Evolutionary conservation across 1,140 invertebrate species (phyloP).

Genomic region (Caenorhabditis briggsae): DNA sequence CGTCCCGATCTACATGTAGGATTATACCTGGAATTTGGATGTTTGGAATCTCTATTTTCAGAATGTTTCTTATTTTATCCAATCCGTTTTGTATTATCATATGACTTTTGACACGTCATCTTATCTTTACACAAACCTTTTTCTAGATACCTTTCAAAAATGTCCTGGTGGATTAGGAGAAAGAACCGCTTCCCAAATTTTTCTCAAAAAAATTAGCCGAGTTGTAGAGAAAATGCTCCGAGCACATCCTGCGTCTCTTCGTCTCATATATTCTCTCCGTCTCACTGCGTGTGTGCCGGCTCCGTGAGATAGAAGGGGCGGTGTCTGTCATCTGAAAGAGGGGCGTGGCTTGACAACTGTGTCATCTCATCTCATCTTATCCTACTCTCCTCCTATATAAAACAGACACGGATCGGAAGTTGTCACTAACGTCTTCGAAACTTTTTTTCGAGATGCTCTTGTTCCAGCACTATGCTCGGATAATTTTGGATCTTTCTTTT

Average conservation of each 20-base stretch:
- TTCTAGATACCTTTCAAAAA: constrained; percentile 33
- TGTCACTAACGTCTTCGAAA: background rate
- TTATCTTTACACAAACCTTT: constrained; percentile 6
- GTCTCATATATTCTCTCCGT: constrained; percentile 2
- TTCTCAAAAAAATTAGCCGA: constrained; percentile 1
- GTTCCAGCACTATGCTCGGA: too few species aligned
- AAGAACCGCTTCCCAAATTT: background rate
- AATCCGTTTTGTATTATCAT: background rate
- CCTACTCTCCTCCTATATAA: background rate
- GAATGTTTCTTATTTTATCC: background rate
- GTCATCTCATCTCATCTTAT: constrained; percentile 46
- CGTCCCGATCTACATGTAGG: background rate
- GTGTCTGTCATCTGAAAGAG: constrained; percentile 49
- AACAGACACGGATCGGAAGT: background rate
- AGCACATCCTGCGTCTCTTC: constrained; percentile 23
- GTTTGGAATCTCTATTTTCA: background rate
- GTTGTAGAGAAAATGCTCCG: constrained; percentile 2
- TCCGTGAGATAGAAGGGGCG: background rate
- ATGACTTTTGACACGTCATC: background rate
- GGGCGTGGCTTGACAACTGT: constrained; percentile 51
- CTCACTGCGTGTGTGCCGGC: constrained; percentile 3
- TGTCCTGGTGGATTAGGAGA: constrained; percentile 33
- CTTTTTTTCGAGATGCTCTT: background rate
- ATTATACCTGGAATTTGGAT: background rate
- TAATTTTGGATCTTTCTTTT: background rate